These are phyloP conservation scores for Hydrotaea cyrtoneurina DNA, from an alignment of 2,888 invertebrate genomes.

Conservation along the genomic window DNA sequence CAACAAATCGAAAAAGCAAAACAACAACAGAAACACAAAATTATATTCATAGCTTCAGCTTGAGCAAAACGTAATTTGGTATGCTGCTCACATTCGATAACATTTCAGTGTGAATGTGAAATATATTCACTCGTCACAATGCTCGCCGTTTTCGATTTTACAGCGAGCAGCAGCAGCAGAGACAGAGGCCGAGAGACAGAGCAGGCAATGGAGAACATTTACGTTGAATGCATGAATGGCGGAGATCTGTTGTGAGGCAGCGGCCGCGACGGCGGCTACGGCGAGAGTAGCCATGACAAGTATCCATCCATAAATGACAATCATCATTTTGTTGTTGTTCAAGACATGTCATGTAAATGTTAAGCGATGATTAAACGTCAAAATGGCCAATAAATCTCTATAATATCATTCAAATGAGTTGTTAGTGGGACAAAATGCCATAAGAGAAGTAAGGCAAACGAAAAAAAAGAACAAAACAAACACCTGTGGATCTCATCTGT, in stretches of 20 bases:
- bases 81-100: slow-evolving; percentile 39
- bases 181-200: neutral
- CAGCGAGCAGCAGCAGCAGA: too few relatives aligned
- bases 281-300: neutral
- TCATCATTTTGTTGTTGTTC: neutral
- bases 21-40: slow-evolving; percentile 6
- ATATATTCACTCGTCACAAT: neutral
- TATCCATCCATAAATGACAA: slow-evolving; percentile 26
- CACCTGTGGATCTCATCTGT: neutral
- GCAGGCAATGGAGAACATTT: neutral
- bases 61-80: slow-evolving; percentile 34
- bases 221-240: neutral
- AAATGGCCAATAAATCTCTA: slow-evolving; percentile 6
- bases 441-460: neutral
- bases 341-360: slow-evolving; percentile 25
- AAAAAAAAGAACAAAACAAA: neutral
- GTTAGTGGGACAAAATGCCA: slow-evolving; percentile 26
- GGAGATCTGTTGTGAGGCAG: neutral
- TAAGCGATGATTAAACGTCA: slow-evolving; percentile 26
- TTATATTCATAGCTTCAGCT: slow-evolving; percentile 32
- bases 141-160: too few relatives aligned
- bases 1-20: slow-evolving; percentile 20
- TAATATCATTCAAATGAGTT: slow-evolving; percentile 3
- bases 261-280: neutral
- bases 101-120: neutral